A percentile compares a stretch with the other conserved stretches of the same genome.
These are phyloP conservation scores for Eristalinus sepulchralis DNA, from an alignment of 2,888 invertebrate species.

Conservation along the genomic window DNA sequence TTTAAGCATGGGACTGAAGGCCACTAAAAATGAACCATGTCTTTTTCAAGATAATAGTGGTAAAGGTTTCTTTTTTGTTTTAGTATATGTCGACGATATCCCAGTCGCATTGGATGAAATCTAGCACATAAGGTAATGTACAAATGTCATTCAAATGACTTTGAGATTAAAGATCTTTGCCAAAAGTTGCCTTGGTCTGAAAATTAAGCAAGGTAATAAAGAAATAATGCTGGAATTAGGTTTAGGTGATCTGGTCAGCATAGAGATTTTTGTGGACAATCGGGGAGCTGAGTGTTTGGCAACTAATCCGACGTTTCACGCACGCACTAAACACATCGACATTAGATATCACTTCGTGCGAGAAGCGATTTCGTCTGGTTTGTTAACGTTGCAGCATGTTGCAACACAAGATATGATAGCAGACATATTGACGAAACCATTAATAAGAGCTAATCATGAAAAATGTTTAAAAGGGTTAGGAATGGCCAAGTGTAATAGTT, in stretches of 20 bases:
- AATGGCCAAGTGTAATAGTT: not conserved
- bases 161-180: conserved; percentile 46
- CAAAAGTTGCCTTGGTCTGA: conserved; percentile 57
- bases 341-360: conserved; percentile 41
- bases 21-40: conserved; percentile 45
- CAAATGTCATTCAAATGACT: conserved; percentile 18
- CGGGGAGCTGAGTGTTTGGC: conserved; percentile 36
- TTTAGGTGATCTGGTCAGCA: not conserved
- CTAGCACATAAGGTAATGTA: conserved; percentile 8
- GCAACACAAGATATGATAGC: conserved; percentile 36
- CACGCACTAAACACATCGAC: conserved; percentile 32
- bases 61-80: conserved; percentile 14
- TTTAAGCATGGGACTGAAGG: conserved; percentile 35
- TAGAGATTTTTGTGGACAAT: conserved; percentile 40
- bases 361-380: conserved; percentile 15
- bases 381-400: conserved; percentile 33
- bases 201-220: conserved; percentile 40
- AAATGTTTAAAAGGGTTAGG: conserved; percentile 13
- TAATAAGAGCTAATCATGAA: conserved; percentile 21
- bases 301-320: conserved; percentile 32
- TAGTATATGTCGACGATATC: conserved; percentile 52
- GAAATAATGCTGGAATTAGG: conserved; percentile 37
- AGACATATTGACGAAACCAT: conserved; percentile 30
- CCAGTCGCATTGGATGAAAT: conserved; percentile 33
- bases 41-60: conserved; percentile 36